Evolutionary conservation across 1,140 invertebrate genomes (phyloP), one percentile per base, ranked within the genome.

Genomic region (Luehdorfia chinensis): DNA sequence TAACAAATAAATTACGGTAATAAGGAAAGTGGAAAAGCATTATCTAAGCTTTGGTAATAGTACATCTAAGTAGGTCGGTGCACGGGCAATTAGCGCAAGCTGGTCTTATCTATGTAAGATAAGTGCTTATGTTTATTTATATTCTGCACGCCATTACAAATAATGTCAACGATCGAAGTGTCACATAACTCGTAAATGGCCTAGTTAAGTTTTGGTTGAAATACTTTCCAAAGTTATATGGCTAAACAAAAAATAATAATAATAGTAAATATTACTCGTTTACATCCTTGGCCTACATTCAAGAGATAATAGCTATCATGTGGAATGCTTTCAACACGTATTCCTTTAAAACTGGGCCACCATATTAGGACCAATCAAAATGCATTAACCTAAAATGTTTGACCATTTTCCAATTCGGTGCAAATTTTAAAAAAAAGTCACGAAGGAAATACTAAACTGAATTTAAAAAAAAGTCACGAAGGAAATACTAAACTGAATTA

Each of bases 11-110:
- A n/a, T n/a, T n/a, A n/a, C n/a, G n/a, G n/a, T n/a, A n/a, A n/a
- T n/a, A n/a, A n/a, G n/a, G 66, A 70, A 66, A 70, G 66, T 64
- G 47, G 50, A 52, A 36, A 43, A 47, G 4, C 49, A 61, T 68
- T 75, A 76, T 80, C 75, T 47, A 57, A 59, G 57, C 55, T 62
- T 64, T 55, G 60, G 51, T 66, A 75, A 83, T 83, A 80, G 75
- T 39, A 48, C 78, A 84, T 84, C 79, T 80, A 80, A 61, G 69
- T 84, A 47, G 79, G 75, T 72, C 79, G 66, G 63, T n/a, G n/a
- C 56, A 63, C 47, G 32, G 44, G 53, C 59, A 64, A 61, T 67
- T 66, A 62, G 66, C 61, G 62, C 72, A 62, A 69, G n/a, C 68
- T 66, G 51, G 50, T 52, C 50, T 59, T 73, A 72, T 70, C 70